A percentile compares a stretch with the other conserved stretches of the same genome.
Conservation (phyloP, 2,797 vertebrate genomes). For the Sebastes flavidus region DNA sequence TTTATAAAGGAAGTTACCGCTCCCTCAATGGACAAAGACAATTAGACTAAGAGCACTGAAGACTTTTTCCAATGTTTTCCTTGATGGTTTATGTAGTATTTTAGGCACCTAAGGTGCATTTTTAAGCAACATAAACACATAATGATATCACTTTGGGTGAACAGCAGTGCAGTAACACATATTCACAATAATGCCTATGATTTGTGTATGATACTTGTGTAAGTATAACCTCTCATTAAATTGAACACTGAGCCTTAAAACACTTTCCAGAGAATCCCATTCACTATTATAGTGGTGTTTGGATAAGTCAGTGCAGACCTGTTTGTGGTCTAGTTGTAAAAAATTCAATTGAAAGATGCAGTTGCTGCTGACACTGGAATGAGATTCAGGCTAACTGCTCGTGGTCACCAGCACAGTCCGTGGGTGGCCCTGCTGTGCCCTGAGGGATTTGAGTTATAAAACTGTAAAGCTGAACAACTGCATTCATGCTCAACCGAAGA, state of each 20-base stretch:
- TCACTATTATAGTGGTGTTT: no score
- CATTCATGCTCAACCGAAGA: neutral
- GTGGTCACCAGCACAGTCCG: no score
- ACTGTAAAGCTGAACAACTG: neutral
- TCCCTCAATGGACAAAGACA: conserved; percentile 49
- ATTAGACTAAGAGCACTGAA: conserved; percentile 45
- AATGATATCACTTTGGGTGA: neutral
- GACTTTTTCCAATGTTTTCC: conserved; percentile 49
- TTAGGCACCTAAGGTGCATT: neutral
- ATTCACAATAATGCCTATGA: neutral
- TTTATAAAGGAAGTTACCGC: conserved; percentile 67
- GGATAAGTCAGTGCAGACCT: no score
- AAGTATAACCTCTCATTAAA: neutral
- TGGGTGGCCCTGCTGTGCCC: no score
- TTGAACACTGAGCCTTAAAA: neutral
- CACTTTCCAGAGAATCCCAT: no score
- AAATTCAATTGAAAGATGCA: neutral
- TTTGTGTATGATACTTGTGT: neutral
- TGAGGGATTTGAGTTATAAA: neutral
- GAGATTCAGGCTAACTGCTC: no score
- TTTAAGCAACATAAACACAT: neutral
- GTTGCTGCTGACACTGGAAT: neutral
- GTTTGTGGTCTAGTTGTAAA: neutral
- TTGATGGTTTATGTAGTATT: conserved; percentile 6
- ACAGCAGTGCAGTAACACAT: neutral